phyloP scores from a whole-genome alignment of 1,140 invertebrate genomes.

The Harlomillsia oculata region DNA sequence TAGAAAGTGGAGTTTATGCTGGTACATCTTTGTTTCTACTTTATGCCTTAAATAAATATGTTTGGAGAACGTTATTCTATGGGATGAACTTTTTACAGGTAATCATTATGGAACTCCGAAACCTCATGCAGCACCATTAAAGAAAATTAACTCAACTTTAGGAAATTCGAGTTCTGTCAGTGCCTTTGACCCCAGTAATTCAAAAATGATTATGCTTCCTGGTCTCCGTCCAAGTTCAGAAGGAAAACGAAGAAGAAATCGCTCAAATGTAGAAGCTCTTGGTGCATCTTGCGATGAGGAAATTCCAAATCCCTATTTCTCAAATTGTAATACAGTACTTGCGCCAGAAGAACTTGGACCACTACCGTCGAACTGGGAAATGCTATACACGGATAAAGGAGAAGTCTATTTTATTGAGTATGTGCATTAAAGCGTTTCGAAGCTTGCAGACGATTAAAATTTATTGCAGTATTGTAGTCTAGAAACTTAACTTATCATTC shows the following conservation, averaged over 20 bases:
- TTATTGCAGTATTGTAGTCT: too few relatives aligned
- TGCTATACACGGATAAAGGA: constrained; percentile 89
- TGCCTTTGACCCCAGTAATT: constrained; percentile 16
- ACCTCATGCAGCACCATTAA: constrained; percentile 38
- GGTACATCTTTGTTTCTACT: too few relatives aligned
- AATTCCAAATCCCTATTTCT: constrained; percentile 1
- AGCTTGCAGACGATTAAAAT: too few relatives aligned
- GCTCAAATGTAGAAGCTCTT: constrained; percentile 46
- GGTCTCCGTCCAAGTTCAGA: constrained; percentile 49
- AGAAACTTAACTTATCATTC: constrained; percentile 31
- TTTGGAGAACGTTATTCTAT: constrained; percentile 11
- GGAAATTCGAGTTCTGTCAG: constrained; percentile 2
- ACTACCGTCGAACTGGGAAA: constrained; percentile 91
- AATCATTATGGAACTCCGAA: constrained; percentile 51
- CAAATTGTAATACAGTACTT: constrained; percentile 18
- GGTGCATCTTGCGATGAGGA: constrained; percentile 36
- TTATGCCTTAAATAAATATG: too few relatives aligned
- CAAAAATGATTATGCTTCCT: constrained; percentile 41
- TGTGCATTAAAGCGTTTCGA: too few relatives aligned
- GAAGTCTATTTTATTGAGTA: constrained; percentile 98
- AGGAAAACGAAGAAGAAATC: constrained; percentile 49
- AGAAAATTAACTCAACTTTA: constrained; percentile 12
- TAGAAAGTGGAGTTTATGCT: constrained; percentile 58
- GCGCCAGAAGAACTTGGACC: constrained; percentile 64
- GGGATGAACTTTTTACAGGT: constrained; percentile 37